Evolutionary conservation across 2,888 invertebrate species (phyloP), one percentile per base, ranked within the genome.

Genomic region (Melanargia galathea): DNA sequence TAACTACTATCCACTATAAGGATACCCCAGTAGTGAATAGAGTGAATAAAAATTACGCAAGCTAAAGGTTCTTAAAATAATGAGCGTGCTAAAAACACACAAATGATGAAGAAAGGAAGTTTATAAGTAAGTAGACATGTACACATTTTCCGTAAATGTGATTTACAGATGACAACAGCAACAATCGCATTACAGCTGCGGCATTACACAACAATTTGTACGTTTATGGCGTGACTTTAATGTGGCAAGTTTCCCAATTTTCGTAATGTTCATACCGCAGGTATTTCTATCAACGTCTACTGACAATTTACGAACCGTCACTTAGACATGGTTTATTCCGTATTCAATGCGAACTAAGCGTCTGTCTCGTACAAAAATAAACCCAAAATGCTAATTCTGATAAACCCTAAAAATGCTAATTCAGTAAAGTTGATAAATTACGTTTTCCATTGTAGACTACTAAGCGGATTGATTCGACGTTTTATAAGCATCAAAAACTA

Each of bases 141-240:
- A 48, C 35, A 45, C 20, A 48, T 33, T 56, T 58, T 35, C 48
- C 46, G 35, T n/a, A 58, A 58, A 58, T 58, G 48, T 20, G 33
- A 43, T 43, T 43, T 26, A 35, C 48, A 22, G 58, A 46, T 35
- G 58, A 58, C 48, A 58, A 48, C 35, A 58, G 22, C 24, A 24
- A 57, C 43, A 30, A 43, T 57, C 46, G 46, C 57, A 57, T 57
- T 30, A 30, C 43, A 18, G 26, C 26, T 4, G 18, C 55, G 24
- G 18, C 10, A 6, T 57, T 58, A 58, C 48, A 48, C 46, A 58
- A 58, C 48, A 48, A 35, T 35, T 58, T 58, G 57, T 58, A 35
- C 35, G 45, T 58, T 58, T 58, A 58, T 58, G 57, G 57, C 57
- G 57, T 46, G 57, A 58, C 57, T 58, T 33, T 58, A 58, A 58